Evolutionary conservation across 2,113 vertebrate species (phyloP).

Genomic region (Bungarus multicinctus): DNA sequence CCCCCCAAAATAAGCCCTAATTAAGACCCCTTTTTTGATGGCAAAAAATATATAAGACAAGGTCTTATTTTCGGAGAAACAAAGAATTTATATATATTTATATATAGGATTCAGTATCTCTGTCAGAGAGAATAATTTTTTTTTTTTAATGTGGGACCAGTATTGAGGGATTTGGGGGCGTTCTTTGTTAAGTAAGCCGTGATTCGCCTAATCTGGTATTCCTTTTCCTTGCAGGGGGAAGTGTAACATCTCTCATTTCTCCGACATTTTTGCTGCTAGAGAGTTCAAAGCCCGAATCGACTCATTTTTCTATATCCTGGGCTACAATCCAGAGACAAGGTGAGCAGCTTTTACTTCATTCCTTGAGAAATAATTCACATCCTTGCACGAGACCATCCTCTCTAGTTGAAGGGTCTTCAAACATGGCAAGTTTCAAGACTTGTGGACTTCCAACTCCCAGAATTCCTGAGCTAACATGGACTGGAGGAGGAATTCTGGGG

Average conservation of each 20-base stretch:
- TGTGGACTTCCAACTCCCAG: no score
- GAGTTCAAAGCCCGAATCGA: conserved; percentile 98
- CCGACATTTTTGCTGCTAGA: conserved; percentile 98
- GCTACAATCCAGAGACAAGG: conserved; percentile 99
- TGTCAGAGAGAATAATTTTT: no score
- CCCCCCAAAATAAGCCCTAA: no score
- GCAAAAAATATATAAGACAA: no score
- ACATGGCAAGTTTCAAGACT: no score
- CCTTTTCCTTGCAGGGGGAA: conserved; percentile 85
- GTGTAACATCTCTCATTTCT: conserved; percentile 99
- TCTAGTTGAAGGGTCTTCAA: no score
- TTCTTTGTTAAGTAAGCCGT: conserved; percentile 20
- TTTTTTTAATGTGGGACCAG: not conserved
- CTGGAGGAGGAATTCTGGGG: no score
- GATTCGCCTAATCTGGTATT: not conserved
- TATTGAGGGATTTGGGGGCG: not conserved
- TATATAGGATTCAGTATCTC: not conserved
- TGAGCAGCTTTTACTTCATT: conserved; percentile 66
- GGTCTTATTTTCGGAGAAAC: no score
- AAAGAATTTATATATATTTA: not conserved
- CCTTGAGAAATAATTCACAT: not conserved
- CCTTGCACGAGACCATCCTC: no score
- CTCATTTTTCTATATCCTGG: conserved; percentile 99
- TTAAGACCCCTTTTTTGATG: no score
- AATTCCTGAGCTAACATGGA: no score